phyloP scores from a whole-genome alignment of 2,888 invertebrate species.

The Synanthedon tipuliformis region DNA sequence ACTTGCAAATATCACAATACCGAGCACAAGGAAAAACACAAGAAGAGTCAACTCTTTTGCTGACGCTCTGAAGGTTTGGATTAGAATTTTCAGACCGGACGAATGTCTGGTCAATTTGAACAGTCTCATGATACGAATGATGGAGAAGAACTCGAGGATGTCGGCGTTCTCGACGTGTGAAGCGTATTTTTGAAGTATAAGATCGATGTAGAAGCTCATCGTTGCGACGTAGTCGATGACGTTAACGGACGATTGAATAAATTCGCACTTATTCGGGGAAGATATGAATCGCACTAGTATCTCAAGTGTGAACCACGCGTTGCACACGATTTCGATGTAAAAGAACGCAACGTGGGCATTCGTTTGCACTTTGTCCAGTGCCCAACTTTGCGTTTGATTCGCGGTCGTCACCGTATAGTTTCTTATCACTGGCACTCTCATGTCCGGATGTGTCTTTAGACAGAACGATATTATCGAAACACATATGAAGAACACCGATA shows the following conservation, averaged over 20 bases:
- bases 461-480: conserved; percentile 99
- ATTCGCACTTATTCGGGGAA: conserved; percentile 93
- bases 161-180: conserved; percentile 94
- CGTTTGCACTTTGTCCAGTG: conserved; percentile 90
- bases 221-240: conserved; percentile 99
- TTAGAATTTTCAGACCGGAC: conserved; percentile 96
- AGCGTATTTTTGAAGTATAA: conserved; percentile 89
- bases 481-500: conserved; percentile 99
- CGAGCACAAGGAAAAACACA: conserved; percentile 97
- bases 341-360: conserved; percentile 98
- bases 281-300: conserved; percentile 94
- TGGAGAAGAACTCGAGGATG: conserved; percentile 97
- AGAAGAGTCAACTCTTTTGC: conserved; percentile 96
- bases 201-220: conserved; percentile 96
- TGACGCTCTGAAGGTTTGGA: conserved; percentile 97
- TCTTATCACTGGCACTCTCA: conserved; percentile 90
- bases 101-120: conserved; percentile 98
- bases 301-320: conserved; percentile 99
- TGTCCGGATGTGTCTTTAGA: conserved; percentile 99
- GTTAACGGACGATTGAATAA: conserved; percentile 96
- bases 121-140: conserved; percentile 96
- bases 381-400: conserved; percentile 81
- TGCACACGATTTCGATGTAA: conserved; percentile 98
- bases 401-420: conserved; percentile 84
- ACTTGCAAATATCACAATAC: conserved; percentile 98